phyloP scores from a whole-genome alignment of 2,797 vertebrate species.

The Myoxocephalus aenaeus region DNA sequence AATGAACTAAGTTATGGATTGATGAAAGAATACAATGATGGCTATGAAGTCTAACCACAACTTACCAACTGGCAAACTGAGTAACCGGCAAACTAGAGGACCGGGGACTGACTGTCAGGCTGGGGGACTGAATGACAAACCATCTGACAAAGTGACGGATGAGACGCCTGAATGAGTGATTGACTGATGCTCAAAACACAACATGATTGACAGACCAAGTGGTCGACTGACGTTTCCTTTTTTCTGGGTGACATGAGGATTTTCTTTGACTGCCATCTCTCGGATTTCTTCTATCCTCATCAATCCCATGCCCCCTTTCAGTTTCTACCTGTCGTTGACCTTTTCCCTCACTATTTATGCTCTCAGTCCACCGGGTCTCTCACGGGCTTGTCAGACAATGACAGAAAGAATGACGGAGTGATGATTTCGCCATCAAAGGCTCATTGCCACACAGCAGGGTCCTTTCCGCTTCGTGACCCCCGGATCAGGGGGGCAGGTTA shows the following conservation, averaged over 20 bases:
- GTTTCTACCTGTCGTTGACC: slow-evolving; percentile 50
- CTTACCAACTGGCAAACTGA: not conserved
- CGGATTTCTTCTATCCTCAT: slow-evolving; percentile 34
- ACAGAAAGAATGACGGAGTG: slow-evolving; percentile 50
- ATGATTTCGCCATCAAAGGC: slow-evolving; percentile 61
- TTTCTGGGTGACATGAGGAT: slow-evolving; percentile 5
- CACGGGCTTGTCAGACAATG: slow-evolving; percentile 43
- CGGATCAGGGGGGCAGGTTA: slow-evolving; percentile 62
- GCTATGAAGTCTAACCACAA: not conserved
- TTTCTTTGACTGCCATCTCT: slow-evolving; percentile 22
- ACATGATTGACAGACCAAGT: slow-evolving; percentile 46
- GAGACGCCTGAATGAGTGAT: slow-evolving; percentile 31
- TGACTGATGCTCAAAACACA: slow-evolving; percentile 50
- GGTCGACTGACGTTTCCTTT: slow-evolving; percentile 30
- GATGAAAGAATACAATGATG: slow-evolving; percentile 5
- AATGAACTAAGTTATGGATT: slow-evolving; percentile 17
- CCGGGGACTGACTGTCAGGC: slow-evolving; percentile 19
- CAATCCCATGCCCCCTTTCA: not conserved
- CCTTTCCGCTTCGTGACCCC: slow-evolving; percentile 54
- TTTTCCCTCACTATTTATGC: slow-evolving; percentile 51
- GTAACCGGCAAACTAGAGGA: not conserved
- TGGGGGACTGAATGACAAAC: slow-evolving; percentile 40
- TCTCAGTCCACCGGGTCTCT: slow-evolving; percentile 33
- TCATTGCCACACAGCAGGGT: slow-evolving; percentile 44
- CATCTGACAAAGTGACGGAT: slow-evolving; percentile 50